phyloP scores from a whole-genome alignment of 2,888 invertebrate genomes.

The Mallateleia sp. region DNA sequence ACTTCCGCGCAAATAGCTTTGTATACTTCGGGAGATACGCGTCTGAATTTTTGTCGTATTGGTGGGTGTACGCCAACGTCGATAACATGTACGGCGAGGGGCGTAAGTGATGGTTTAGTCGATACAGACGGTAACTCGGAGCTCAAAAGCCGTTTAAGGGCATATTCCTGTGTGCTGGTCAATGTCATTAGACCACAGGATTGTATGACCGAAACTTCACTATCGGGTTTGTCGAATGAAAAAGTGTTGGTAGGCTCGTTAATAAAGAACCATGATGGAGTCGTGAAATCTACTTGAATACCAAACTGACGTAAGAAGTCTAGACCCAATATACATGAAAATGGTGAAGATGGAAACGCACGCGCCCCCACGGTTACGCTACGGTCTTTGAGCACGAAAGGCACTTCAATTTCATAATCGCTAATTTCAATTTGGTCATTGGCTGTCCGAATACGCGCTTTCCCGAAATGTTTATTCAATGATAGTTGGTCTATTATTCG shows the following conservation, averaged over 20 bases:
- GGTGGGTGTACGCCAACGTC: background rate
- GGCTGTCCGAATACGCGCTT: background rate
- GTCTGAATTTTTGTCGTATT: constrained; percentile 12
- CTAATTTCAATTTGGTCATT: background rate
- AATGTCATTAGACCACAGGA: too few relatives aligned
- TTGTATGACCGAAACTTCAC: too few relatives aligned
- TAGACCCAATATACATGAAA: constrained; percentile 6
- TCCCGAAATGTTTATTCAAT: background rate
- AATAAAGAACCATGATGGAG: background rate
- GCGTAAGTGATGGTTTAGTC: background rate
- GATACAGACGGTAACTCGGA: background rate
- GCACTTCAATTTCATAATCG: background rate
- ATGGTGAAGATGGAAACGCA: background rate
- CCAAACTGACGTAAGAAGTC: background rate
- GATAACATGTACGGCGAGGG: background rate
- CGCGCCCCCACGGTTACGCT: background rate
- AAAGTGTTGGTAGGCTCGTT: background rate
- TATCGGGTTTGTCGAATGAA: too few relatives aligned
- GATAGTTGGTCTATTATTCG: background rate
- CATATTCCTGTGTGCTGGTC: too few relatives aligned
- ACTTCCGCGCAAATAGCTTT: constrained; percentile 12
- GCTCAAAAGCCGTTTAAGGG: too few relatives aligned
- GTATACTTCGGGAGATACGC: constrained; percentile 1
- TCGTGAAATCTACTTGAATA: background rate
- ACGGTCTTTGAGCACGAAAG: background rate